Percentiles rank a stretch among this genome's conserved stretches.
Evolutionary conservation across 2,113 vertebrate genomes (phyloP).

Genomic region (Martes martes): DNA sequence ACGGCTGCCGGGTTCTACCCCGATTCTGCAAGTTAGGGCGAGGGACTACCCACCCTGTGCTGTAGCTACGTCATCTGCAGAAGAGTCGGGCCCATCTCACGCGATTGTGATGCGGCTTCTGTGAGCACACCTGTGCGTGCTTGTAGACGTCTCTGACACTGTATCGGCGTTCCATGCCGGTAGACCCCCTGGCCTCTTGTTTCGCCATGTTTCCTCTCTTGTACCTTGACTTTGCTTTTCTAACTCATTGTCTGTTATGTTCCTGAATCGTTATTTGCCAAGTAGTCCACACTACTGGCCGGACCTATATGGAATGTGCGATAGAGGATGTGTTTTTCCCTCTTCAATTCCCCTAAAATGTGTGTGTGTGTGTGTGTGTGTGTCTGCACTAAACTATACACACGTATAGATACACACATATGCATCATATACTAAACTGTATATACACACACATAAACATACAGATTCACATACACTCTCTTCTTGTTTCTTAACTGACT

Average conservation of each 20-base stretch:
- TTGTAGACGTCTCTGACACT: background rate
- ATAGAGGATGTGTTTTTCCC: background rate
- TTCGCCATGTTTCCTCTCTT: background rate
- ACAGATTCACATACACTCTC: background rate
- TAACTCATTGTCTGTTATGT: background rate
- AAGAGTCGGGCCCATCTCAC: background rate
- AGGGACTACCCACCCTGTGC: background rate
- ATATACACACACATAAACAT: background rate
- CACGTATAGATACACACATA: background rate
- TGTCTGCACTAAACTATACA: background rate
- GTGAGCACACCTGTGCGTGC: fast-evolving
- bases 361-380: too few relatives aligned
- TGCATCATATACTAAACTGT: background rate
- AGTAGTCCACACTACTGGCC: background rate
- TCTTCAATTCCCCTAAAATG: background rate
- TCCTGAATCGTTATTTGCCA: background rate
- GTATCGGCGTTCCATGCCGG: background rate
- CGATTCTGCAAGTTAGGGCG: background rate
- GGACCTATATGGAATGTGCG: background rate
- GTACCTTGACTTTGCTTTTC: background rate
- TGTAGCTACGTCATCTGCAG: background rate
- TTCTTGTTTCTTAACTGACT: background rate
- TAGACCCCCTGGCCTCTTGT: background rate
- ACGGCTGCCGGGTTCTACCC: background rate
- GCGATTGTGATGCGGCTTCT: background rate